A percentile compares a stretch with the other conserved stretches of the same genome.
phyloP scores from a whole-genome alignment of 2,797 vertebrate species.

The Aythya fuligula region DNA sequence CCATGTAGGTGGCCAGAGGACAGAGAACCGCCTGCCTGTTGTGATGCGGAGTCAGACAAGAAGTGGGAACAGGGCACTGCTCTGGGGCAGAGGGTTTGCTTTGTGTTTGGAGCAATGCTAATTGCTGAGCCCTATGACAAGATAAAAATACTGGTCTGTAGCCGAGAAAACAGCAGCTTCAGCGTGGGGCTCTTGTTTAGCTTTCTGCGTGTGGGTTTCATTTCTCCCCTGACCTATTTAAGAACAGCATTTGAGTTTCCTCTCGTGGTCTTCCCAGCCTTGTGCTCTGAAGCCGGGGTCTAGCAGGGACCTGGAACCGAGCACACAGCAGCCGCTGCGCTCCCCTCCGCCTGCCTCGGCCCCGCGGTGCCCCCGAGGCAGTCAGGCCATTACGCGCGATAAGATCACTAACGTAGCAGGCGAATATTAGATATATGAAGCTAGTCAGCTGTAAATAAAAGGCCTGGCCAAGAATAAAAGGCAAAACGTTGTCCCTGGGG shows the following conservation, averaged over 20 bases:
- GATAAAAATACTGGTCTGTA: neutral
- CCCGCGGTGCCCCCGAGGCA: conserved; percentile 17
- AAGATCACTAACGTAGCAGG: conserved; percentile 60
- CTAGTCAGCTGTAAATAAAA: conserved; percentile 60
- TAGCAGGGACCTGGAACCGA: neutral
- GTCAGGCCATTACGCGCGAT: conserved; percentile 33
- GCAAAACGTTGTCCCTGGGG: conserved; percentile 31
- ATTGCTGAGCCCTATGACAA: neutral
- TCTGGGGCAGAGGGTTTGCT: neutral
- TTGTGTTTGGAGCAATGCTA: neutral
- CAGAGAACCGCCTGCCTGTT: neutral
- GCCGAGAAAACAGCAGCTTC: neutral
- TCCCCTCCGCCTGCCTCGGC: conserved; percentile 4
- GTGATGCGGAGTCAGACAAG: neutral
- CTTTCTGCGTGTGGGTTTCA: neutral
- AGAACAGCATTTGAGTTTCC: neutral
- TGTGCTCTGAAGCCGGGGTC: neutral
- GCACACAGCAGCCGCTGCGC: neutral
- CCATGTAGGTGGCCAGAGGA: neutral
- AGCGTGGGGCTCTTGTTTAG: neutral
- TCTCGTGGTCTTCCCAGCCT: neutral
- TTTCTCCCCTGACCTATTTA: conserved; percentile 21
- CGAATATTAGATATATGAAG: conserved; percentile 56
- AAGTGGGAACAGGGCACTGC: neutral
- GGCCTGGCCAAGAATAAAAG: conserved; percentile 57